These are phyloP conservation scores for Anastrepha ludens DNA, from an alignment of 1,140 invertebrate genomes.

Conservation along the genomic window DNA sequence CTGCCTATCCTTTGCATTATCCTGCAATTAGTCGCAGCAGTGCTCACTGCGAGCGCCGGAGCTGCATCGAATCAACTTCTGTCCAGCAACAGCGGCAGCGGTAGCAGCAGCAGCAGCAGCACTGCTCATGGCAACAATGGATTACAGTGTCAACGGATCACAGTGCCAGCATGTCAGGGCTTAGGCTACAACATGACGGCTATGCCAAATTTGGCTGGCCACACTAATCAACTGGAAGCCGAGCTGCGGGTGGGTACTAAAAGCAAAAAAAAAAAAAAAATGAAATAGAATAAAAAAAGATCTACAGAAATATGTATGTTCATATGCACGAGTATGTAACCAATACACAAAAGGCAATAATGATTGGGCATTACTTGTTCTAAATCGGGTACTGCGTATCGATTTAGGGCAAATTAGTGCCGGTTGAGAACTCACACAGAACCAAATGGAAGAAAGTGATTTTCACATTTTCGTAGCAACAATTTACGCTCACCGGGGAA, in stretches of 20 bases:
- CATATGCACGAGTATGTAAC: no score
- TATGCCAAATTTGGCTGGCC: conserved; percentile 90
- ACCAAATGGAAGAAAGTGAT: no score
- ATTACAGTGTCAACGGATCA: conserved; percentile 86
- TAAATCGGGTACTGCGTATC: no score
- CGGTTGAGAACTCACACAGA: no score
- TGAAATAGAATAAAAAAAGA: no score
- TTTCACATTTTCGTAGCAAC: no score
- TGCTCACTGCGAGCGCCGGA: not conserved
- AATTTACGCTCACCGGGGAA: no score
- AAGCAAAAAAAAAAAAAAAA: not conserved
- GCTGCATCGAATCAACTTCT: conserved; percentile 8
- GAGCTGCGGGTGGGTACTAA: conserved; percentile 79
- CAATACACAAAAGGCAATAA: no score
- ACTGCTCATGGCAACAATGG: conserved; percentile 58
- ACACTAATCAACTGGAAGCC: conserved; percentile 84
- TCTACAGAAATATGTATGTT: no score
- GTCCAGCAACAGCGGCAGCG: conserved; percentile 32
- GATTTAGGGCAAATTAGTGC: no score
- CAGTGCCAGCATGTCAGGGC: conserved; percentile 86
- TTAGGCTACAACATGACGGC: conserved; percentile 90
- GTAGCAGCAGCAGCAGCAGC: conserved; percentile 45
- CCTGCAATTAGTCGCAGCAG: conserved; percentile 8
- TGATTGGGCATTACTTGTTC: no score
- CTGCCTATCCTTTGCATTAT: conserved; percentile 17